Evolutionary conservation across 2,113 vertebrate species (phyloP).

Genomic region (Bufo gargarizans): DNA sequence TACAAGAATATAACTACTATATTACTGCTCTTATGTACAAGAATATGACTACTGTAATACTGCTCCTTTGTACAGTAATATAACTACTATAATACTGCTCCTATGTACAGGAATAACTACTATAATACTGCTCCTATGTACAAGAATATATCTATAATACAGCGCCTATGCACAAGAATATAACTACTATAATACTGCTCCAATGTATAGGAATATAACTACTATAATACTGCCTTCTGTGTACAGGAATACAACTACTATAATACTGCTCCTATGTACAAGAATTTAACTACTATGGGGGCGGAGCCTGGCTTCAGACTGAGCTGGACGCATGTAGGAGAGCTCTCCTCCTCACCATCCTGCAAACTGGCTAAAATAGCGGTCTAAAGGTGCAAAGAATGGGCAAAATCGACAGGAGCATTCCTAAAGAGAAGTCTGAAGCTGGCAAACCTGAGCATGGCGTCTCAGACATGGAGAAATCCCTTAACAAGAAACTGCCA

Average conservation of each 20-base stretch:
- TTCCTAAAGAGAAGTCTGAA: too few relatives aligned
- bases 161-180: not conserved
- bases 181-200: conserved; percentile 6
- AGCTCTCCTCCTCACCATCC: too few relatives aligned
- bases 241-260: conserved; percentile 1
- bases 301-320: too few relatives aligned
- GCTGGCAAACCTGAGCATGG: too few relatives aligned
- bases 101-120: not conserved
- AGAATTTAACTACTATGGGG: conserved; percentile 7
- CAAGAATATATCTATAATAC: conserved; percentile 4
- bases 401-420: too few relatives aligned
- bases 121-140: conserved; percentile 8
- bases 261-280: conserved; percentile 1
- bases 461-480: too few relatives aligned
- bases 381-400: too few relatives aligned
- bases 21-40: not conserved
- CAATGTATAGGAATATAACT: conserved; percentile 1
- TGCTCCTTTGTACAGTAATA: not conserved
- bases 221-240: not conserved
- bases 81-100: conserved; percentile 11
- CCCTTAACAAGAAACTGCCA: too few relatives aligned
- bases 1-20: too few relatives aligned
- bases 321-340: too few relatives aligned
- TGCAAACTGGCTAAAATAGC: too few relatives aligned
- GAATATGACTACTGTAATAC: conserved; percentile 17